Evolutionary conservation across 2,797 vertebrate genomes (phyloP).

Genomic region (Furcifer pardalis): DNA sequence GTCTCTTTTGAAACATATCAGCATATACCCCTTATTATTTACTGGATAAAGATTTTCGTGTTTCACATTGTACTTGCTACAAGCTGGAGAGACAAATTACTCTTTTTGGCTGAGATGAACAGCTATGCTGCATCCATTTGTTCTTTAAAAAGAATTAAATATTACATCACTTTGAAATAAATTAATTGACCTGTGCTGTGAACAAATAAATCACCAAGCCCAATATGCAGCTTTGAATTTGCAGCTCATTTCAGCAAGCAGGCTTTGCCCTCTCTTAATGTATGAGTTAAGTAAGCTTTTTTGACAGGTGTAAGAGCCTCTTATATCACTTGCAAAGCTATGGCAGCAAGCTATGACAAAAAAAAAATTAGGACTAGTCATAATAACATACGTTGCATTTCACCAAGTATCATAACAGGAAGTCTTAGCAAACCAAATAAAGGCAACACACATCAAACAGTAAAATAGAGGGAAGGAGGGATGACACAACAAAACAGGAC

Average conservation of each 20-base stretch:
- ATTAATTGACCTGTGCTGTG: slow-evolving; percentile 72
- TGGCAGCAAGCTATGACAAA: slow-evolving; percentile 66
- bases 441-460: slow-evolving; percentile 30
- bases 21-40: slow-evolving; percentile 45
- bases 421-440: slow-evolving; percentile 46
- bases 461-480: slow-evolving; percentile 11
- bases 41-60: slow-evolving; percentile 40
- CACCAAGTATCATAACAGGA: slow-evolving; percentile 64
- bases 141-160: slow-evolving; percentile 68
- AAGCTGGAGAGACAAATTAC: slow-evolving; percentile 57
- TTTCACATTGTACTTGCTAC: slow-evolving; percentile 47
- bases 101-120: slow-evolving; percentile 62
- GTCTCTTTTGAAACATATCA: slow-evolving; percentile 47
- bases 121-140: slow-evolving; percentile 63
- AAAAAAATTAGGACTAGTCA: slow-evolving; percentile 64
- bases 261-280: slow-evolving; percentile 55
- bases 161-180: slow-evolving; percentile 72
- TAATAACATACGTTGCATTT: slow-evolving; percentile 69
- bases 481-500: slow-evolving; percentile 5
- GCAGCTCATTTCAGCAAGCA: slow-evolving; percentile 65
- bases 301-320: slow-evolving; percentile 72
- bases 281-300: slow-evolving; percentile 71
- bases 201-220: slow-evolving; percentile 74
- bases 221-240: slow-evolving; percentile 68
- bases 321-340: slow-evolving; percentile 65